A percentile compares a stretch with the other conserved stretches of the same genome.
These are phyloP conservation scores for Typhlomys cinereus DNA, from an alignment of 2,113 vertebrate species.

Conservation along the genomic window DNA sequence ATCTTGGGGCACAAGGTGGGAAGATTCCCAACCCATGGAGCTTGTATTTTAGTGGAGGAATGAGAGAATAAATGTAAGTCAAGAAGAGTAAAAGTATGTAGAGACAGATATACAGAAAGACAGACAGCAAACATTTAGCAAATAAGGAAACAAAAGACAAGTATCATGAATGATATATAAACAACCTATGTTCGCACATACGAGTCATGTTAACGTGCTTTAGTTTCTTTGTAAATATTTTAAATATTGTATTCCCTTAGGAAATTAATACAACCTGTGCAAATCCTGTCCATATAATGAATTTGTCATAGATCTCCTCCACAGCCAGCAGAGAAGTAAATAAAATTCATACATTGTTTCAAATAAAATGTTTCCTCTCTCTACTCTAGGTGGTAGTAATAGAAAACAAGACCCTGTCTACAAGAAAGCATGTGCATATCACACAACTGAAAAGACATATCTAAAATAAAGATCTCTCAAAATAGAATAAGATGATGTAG, in stretches of 20 bases:
- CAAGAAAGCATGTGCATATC: too few relatives aligned
- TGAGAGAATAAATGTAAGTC: background rate
- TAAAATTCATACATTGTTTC: background rate
- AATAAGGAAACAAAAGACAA: background rate
- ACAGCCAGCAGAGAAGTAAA: background rate
- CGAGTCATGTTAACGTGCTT: background rate
- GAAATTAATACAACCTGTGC: background rate
- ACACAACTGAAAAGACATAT: background rate
- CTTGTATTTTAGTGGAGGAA: background rate
- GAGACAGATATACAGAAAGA: too few relatives aligned
- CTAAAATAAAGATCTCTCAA: background rate
- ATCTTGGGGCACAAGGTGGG: too few relatives aligned
- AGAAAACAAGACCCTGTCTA: too few relatives aligned
- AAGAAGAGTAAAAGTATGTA: too few relatives aligned
- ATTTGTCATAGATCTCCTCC: background rate
- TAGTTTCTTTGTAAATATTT: background rate
- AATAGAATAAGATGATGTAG: background rate
- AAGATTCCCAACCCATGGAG: too few relatives aligned
- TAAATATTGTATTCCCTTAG: background rate
- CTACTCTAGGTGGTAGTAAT: too few relatives aligned
- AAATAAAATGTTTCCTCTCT: too few relatives aligned
- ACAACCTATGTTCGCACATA: background rate
- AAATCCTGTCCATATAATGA: background rate
- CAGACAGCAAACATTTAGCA: background rate
- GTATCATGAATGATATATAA: background rate